Evolutionary conservation across 2,797 vertebrate genomes (phyloP).

Genomic region (Emys orbicularis): DNA sequence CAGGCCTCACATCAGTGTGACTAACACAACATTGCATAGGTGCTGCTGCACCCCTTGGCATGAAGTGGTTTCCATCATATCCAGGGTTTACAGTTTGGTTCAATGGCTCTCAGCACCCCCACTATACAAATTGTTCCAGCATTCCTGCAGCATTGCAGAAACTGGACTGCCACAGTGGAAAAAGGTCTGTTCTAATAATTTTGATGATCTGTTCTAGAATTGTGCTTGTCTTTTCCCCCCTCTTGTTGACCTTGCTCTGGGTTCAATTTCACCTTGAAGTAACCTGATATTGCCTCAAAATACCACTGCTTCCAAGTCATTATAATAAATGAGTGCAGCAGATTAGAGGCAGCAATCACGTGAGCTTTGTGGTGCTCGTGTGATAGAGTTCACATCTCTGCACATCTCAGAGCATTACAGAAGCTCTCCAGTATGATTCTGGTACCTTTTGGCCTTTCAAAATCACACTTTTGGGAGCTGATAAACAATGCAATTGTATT

Average conservation of each 20-base stretch:
- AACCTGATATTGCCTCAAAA: conserved; percentile 29
- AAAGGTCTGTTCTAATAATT: neutral
- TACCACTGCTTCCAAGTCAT: neutral
- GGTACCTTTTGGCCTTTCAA: neutral
- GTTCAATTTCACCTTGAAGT: neutral
- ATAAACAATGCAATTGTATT: neutral
- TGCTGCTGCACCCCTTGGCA: too few species aligned
- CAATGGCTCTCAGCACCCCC: too few species aligned
- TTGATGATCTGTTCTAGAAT: neutral
- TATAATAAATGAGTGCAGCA: neutral
- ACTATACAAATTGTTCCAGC: too few species aligned
- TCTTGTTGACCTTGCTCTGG: neutral
- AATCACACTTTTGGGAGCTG: conserved; percentile 23
- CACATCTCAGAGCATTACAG: neutral
- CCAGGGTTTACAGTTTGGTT: too few species aligned
- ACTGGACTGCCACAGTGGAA: neutral
- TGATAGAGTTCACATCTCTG: neutral
- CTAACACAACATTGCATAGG: neutral
- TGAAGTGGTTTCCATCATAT: too few species aligned
- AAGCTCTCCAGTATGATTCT: neutral
- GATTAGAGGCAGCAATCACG: neutral
- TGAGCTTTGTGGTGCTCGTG: neutral
- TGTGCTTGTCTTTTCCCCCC: neutral
- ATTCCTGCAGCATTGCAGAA: neutral
- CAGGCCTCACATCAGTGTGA: neutral